Percentiles rank a stretch among this genome's conserved stretches.
Evolutionary conservation across 2,797 vertebrate genomes (phyloP).

Genomic region (Passerculus sandwichensis): DNA sequence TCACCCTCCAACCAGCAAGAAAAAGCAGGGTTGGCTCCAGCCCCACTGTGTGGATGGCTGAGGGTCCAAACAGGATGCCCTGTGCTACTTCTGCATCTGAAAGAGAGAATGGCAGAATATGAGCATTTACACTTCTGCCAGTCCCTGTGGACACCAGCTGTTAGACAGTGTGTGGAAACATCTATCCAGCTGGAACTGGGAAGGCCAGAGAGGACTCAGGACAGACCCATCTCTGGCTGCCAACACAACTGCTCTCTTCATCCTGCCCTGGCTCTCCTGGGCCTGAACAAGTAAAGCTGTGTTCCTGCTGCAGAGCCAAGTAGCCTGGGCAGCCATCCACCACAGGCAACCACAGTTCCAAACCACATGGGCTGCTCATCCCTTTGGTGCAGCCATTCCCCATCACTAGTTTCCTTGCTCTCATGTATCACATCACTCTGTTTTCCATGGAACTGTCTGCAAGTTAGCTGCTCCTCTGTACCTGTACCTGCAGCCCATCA

Average conservation of each 20-base stretch:
- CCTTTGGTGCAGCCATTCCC: neutral
- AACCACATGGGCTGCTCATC: neutral
- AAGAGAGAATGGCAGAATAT: neutral
- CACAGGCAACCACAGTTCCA: neutral
- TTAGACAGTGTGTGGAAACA: neutral
- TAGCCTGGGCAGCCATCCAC: neutral
- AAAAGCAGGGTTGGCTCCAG: neutral
- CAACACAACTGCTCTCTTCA: neutral
- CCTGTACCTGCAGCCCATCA: neutral
- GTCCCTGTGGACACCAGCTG: neutral
- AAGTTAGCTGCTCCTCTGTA: neutral
- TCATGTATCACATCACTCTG: neutral
- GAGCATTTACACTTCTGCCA: neutral
- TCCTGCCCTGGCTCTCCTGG: neutral
- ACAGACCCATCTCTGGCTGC: neutral
- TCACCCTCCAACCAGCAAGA: accelerated
- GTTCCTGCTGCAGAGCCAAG: neutral
- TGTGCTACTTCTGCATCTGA: accelerated
- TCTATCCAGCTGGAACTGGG: neutral
- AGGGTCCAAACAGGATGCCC: neutral
- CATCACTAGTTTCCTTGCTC: neutral
- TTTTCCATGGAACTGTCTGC: neutral
- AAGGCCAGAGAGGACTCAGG: neutral
- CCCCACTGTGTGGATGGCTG: accelerated
- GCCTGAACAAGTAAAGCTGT: neutral